Percentiles rank a stretch among this genome's conserved stretches.
phyloP scores from a whole-genome alignment of 2,797 vertebrate species.

The Gymnothorax javanicus region DNA sequence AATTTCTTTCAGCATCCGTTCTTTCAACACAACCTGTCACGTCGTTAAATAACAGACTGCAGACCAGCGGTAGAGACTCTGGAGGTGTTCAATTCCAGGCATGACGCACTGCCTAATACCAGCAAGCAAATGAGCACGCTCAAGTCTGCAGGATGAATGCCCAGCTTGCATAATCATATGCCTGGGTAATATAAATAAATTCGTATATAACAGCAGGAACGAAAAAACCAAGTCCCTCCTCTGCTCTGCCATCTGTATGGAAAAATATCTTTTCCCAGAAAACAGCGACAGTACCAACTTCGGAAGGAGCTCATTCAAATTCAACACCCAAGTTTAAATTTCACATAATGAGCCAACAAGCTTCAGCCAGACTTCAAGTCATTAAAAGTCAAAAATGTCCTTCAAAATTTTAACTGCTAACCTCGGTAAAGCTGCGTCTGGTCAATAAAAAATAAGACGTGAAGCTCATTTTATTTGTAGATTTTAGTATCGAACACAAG shows the following conservation, averaged over 20 bases:
- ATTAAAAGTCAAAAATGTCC: background rate
- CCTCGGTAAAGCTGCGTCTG: background rate
- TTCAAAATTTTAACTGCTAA: background rate
- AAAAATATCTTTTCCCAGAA: background rate
- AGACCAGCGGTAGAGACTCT: background rate
- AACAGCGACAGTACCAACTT: background rate
- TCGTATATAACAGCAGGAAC: background rate
- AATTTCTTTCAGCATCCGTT: background rate
- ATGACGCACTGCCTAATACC: background rate
- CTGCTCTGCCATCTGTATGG: background rate
- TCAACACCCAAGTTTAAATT: background rate
- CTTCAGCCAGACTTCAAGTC: background rate
- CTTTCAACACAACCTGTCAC: background rate
- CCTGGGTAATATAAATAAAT: background rate
- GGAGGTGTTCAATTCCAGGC: background rate
- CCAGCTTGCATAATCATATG: background rate
- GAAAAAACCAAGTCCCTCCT: background rate
- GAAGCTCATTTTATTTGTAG: background rate
- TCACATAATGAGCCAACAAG: background rate
- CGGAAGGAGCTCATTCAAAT: background rate
- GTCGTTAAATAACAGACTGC: background rate
- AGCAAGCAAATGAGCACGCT: background rate
- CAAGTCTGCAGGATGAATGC: background rate
- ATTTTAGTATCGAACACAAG: background rate
- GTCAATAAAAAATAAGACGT: background rate